Evolutionary conservation across 2,113 vertebrate species (phyloP).

Genomic region (Brachyhypopomus occidentalis): DNA sequence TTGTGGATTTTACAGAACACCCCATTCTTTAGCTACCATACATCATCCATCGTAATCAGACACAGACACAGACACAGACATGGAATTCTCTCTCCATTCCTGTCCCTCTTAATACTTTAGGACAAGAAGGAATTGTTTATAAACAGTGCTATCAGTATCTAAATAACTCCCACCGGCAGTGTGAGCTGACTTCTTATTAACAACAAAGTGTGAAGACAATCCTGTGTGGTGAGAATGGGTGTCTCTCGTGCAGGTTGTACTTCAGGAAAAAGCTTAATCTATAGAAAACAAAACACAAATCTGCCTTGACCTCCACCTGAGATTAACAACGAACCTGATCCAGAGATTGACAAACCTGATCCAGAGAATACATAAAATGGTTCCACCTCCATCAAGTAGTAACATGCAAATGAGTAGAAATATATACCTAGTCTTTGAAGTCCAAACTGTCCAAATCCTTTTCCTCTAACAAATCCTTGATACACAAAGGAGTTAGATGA

Average conservation of each 20-base stretch:
- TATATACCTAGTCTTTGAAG: conserved; percentile 93
- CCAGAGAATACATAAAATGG: background rate
- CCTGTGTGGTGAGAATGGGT: too few species aligned
- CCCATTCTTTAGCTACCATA: conserved; percentile 25
- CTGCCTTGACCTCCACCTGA: background rate
- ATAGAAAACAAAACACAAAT: too few species aligned
- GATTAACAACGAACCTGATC: background rate
- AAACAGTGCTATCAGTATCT: conserved; percentile 12
- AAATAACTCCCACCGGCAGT: background rate
- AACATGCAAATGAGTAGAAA: background rate
- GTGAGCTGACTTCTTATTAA: background rate
- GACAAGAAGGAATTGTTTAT: conserved; percentile 18
- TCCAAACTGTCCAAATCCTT: conserved; percentile 97
- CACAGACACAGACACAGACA: background rate
- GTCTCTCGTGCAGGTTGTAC: too few species aligned
- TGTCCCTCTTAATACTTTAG: conserved; percentile 20
- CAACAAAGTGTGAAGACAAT: background rate
- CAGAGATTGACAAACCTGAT: background rate
- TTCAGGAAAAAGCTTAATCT: too few species aligned
- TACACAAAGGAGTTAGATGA: conserved; percentile 93
- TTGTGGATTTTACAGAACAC: conserved; percentile 54
- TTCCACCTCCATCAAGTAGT: background rate
- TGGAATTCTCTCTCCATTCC: conserved; percentile 1
- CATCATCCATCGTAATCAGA: conserved; percentile 5
- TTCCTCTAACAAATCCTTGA: conserved; percentile 95